These are phyloP conservation scores for Peromyscus californicus DNA, from an alignment of 2,113 vertebrate genomes.

Conservation along the genomic window DNA sequence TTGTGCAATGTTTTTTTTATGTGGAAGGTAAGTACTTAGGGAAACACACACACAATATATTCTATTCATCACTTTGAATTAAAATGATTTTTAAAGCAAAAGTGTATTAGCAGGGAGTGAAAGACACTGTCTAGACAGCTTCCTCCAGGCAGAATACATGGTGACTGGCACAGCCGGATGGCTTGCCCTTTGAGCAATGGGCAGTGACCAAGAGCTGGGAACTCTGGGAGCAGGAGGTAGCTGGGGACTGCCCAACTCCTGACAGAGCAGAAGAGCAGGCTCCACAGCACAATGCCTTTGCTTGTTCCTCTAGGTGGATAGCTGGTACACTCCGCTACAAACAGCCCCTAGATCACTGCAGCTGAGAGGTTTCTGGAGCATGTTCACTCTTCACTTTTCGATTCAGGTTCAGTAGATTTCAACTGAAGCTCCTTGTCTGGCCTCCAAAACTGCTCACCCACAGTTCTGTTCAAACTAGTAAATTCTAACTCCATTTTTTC, in stretches of 20 bases:
- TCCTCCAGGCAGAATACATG: constrained; percentile 65
- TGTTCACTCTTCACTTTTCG: not conserved
- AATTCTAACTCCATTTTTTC: not conserved
- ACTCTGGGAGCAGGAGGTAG: too few relatives aligned
- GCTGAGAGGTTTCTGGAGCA: not conserved
- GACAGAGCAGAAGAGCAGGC: not conserved
- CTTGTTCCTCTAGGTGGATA: not conserved
- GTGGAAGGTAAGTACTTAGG: constrained; percentile 40
- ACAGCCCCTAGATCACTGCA: not conserved
- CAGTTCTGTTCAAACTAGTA: not conserved
- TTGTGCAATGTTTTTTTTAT: constrained; percentile 27
- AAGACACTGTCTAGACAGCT: constrained; percentile 75
- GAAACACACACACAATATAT: constrained; percentile 2
- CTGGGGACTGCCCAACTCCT: not conserved
- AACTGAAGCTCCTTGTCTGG: not conserved
- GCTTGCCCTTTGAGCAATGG: not conserved
- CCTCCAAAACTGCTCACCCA: not conserved
- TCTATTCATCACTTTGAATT: constrained; percentile 68
- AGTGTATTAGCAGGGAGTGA: constrained; percentile 54
- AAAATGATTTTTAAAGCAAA: constrained; percentile 24
- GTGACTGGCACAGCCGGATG: not conserved
- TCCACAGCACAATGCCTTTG: not conserved
- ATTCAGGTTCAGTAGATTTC: not conserved
- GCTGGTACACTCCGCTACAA: not conserved
- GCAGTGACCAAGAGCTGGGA: not conserved